These are phyloP conservation scores for Florisuga fusca DNA, from an alignment of 2,797 vertebrate genomes.

Conservation along the genomic window DNA sequence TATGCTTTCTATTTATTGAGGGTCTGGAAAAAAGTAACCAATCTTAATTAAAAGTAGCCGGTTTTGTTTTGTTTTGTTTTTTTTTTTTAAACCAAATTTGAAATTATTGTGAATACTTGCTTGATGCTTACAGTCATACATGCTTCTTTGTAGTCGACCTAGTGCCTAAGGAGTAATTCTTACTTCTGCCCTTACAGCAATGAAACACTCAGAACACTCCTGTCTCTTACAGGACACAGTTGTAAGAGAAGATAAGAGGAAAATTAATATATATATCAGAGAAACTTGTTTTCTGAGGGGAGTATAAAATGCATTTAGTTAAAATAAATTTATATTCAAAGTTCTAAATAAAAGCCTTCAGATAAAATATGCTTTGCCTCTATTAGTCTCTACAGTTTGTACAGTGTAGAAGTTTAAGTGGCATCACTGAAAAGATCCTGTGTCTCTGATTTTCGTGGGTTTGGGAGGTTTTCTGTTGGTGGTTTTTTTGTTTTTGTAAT, in stretches of 20 bases:
- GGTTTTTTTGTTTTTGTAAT: neutral
- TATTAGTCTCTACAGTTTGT: neutral
- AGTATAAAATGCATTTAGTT: neutral
- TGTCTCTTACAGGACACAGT: neutral
- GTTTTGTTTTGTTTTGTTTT: neutral
- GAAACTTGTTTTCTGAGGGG: neutral
- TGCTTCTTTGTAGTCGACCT: neutral
- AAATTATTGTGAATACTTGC: neutral
- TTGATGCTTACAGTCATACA: neutral
- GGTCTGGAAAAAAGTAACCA: neutral
- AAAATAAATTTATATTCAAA: neutral
- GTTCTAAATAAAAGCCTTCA: slow-evolving; percentile 27
- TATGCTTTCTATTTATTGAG: slow-evolving; percentile 58
- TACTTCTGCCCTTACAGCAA: neutral
- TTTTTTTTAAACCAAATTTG: neutral
- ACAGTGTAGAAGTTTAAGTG: neutral
- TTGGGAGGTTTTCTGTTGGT: too few relatives aligned
- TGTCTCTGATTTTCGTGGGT: neutral
- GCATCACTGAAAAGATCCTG: neutral
- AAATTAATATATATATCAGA: neutral
- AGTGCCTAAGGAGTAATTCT: neutral
- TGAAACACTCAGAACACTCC: neutral
- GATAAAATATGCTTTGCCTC: neutral
- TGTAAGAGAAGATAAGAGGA: neutral
- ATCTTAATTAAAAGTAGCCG: neutral